These are phyloP conservation scores for Drymonia ruficornis DNA, from an alignment of 2,888 invertebrate genomes.

Conservation along the genomic window DNA sequence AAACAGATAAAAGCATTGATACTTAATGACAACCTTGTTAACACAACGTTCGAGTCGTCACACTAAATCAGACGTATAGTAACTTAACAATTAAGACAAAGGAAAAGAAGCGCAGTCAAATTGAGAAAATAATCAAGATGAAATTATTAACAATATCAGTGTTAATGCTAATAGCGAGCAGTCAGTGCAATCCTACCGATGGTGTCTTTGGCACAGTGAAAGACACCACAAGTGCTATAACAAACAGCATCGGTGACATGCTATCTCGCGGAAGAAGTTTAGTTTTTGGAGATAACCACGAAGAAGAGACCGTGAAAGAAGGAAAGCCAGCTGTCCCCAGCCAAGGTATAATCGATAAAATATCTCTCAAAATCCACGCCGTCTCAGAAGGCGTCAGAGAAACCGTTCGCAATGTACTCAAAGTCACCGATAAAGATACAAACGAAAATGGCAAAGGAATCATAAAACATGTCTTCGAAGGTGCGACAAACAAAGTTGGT, in stretches of 20 bases:
- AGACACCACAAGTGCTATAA: conserved; percentile 34
- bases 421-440: conserved; percentile 28
- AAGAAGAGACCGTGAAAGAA: conserved; percentile 14
- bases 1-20: conserved; percentile 15
- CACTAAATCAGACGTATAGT: background rate
- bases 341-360: conserved; percentile 33
- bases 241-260: conserved; percentile 26
- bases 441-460: conserved; percentile 28
- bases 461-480: conserved; percentile 30
- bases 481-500: conserved; percentile 20
- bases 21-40: background rate
- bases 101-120: background rate
- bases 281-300: conserved; percentile 24
- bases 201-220: conserved; percentile 30
- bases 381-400: conserved; percentile 13
- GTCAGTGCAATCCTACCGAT: conserved; percentile 35
- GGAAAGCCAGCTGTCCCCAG: conserved; percentile 21
- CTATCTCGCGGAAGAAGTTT: conserved; percentile 31
- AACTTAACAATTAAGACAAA: background rate
- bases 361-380: conserved; percentile 31
- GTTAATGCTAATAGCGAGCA: conserved; percentile 22
- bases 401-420: conserved; percentile 21
- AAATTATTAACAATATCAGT: conserved; percentile 24
- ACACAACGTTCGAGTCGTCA: background rate
- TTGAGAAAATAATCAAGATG: conserved; percentile 25